Base-by-base conservation (phyloP, 2,888 invertebrate genomes). In the Rhimphoctona megacephalus region DNA sequence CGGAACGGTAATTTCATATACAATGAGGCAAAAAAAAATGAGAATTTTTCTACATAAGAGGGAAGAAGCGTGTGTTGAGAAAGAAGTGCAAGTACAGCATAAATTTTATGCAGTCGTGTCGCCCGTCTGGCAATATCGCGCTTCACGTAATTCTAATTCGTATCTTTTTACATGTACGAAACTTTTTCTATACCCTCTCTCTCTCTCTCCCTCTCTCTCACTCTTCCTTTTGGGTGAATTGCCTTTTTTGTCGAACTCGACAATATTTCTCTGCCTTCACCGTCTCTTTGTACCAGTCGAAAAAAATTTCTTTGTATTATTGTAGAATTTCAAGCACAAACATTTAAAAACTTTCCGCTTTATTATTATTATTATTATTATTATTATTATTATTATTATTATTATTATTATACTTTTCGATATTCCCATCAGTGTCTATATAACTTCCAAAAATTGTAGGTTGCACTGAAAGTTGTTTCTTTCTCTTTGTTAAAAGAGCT, bases 131-230 rank as follows among this genome's bases (percentile, higher is more conserved):
- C 83, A 85, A 88, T 88, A 86, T 77, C 85, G 80, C 86, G 83
- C 85, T 85, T 88, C 88, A 76, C 82, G 76, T 81, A 46, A 84
- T 89, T 90, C 89, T 91, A 91, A 91, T 91, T 91, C 89, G 86
- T 85, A 36, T 19, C 33, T n/a, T 54, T 14, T 54, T 22, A 73
- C 36, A 54, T 74, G 25, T 25, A 74, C 49, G 57, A 43, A 36
- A 39, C 39, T 49, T 57, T 57, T n/a, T n/a, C n/a, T n/a, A n/a
- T n/a, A n/a, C n/a, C n/a, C n/a, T n/a, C n/a, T n/a, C n/a, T n/a
- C 17, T 57, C 22, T 6, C 0, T 25, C 49, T 57, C 61, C 11
- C 39, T 52, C n/a, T 11, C 2, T 54, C 54, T 25, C 25, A 4
- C 4, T 57, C 25, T 11, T 57, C 14, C 57, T 57, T 46, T 17